Percentiles rank a stretch among this genome's conserved stretches.
These are phyloP conservation scores for Planiliza haematocheilus DNA, from an alignment of 2,113 vertebrate genomes.

Conservation along the genomic window DNA sequence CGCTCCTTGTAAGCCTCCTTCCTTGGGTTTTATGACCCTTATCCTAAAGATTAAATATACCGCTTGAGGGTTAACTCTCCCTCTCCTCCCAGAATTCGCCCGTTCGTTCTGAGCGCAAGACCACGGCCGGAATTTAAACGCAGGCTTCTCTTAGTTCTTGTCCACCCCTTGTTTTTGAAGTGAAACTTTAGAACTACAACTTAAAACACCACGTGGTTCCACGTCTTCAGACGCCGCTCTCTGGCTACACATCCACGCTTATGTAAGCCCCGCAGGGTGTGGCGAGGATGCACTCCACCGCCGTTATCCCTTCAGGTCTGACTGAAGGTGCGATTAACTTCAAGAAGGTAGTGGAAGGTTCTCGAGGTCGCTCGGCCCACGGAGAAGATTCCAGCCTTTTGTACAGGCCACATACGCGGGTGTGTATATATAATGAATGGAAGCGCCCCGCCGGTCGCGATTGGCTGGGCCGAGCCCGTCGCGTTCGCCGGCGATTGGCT, in stretches of 20 bases:
- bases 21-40: background rate
- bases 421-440: conserved; percentile 52
- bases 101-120: too few relatives aligned
- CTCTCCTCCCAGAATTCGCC: too few relatives aligned
- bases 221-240: too few relatives aligned
- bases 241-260: conserved; percentile 9
- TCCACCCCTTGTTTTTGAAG: background rate
- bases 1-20: background rate
- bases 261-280: conserved; percentile 45
- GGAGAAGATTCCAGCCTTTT: conserved; percentile 27
- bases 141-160: background rate
- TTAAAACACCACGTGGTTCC: conserved; percentile 13
- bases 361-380: background rate
- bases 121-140: background rate
- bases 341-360: background rate
- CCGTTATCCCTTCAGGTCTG: background rate
- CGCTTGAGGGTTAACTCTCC: too few relatives aligned
- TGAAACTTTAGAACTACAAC: background rate
- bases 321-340: background rate
- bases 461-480: conserved; percentile 32
- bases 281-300: conserved; percentile 1
- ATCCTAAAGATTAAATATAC: background rate
- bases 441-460: conserved; percentile 24
- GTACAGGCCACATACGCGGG: conserved; percentile 23
- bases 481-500: conserved; percentile 29